Evolutionary conservation across 2,797 vertebrate species (phyloP).

Genomic region (Malacoctenus gilli): DNA sequence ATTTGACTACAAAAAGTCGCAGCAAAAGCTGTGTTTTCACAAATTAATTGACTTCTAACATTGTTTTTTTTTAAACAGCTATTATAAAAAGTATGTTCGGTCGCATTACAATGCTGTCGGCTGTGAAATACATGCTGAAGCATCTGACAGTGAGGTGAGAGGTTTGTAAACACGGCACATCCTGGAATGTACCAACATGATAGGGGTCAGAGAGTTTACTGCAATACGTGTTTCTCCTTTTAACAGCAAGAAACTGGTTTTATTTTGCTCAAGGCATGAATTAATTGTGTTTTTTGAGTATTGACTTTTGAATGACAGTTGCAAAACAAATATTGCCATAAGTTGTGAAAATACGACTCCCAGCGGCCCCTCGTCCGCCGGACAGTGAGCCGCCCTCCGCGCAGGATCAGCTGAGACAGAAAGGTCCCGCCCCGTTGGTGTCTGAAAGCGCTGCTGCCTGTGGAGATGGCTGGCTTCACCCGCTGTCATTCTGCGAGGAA

Average conservation of each 20-base stretch:
- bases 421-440: constrained; percentile 45
- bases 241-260: constrained; percentile 16
- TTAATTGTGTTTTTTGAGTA: rapidly evolving
- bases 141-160: constrained; percentile 69
- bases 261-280: background rate
- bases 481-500: background rate
- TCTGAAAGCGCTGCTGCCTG: constrained; percentile 2
- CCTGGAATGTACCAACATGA: constrained; percentile 79
- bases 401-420: constrained; percentile 76
- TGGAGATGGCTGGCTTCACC: constrained; percentile 9
- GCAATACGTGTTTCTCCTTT: background rate
- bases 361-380: constrained; percentile 42
- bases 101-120: background rate
- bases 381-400: constrained; percentile 52
- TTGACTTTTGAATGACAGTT: constrained; percentile 6
- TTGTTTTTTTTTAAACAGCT: too few relatives aligned
- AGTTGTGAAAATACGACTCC: background rate
- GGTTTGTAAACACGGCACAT: constrained; percentile 80
- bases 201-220: background rate
- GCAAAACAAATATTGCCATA: constrained; percentile 14
- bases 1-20: too few relatives aligned
- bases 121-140: constrained; percentile 10
- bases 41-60: too few relatives aligned
- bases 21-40: too few relatives aligned
- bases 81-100: too few relatives aligned